These are phyloP conservation scores for Petrophora chlorosata DNA, from an alignment of 2,888 invertebrate genomes.

Conservation along the genomic window DNA sequence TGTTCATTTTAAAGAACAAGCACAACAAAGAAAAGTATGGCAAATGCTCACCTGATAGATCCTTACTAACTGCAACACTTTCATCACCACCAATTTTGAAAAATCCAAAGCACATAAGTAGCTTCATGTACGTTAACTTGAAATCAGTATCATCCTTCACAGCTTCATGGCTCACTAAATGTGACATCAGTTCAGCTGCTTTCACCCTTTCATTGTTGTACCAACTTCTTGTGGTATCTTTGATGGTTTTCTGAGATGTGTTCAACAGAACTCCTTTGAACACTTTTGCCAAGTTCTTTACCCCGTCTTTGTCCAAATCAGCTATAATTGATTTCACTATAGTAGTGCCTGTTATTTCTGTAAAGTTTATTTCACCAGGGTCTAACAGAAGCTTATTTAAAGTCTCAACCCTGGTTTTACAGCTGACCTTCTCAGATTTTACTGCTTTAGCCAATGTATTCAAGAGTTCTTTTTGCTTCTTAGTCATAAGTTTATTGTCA, in stretches of 20 bases:
- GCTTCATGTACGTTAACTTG: conserved; percentile 86
- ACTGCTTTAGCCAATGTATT: conserved; percentile 77
- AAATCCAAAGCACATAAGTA: conserved; percentile 86
- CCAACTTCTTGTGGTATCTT: conserved; percentile 83
- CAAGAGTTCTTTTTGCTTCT: conserved; percentile 82
- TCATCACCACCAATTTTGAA: conserved; percentile 83
- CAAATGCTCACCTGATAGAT: conserved; percentile 81
- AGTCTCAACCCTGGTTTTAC: conserved; percentile 81
- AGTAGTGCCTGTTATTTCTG: conserved; percentile 87
- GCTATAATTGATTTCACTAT: conserved; percentile 86
- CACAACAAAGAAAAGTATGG: not conserved
- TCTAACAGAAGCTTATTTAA: conserved; percentile 86
- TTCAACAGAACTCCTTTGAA: conserved; percentile 85
- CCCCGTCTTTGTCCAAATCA: conserved; percentile 83
- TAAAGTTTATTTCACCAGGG: conserved; percentile 89
- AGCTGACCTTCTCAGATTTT: conserved; percentile 73
- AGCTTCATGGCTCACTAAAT: conserved; percentile 80
- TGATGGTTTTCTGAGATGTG: conserved; percentile 77
- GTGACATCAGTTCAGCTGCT: conserved; percentile 81
- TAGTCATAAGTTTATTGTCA: conserved; percentile 78
- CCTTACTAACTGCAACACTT: conserved; percentile 79
- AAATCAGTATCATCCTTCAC: conserved; percentile 85
- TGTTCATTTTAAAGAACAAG: no score
- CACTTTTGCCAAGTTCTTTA: conserved; percentile 85
- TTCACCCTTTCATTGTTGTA: conserved; percentile 87